Evolutionary conservation across 2,797 vertebrate genomes (phyloP).

Genomic region (Brotogeris chrysoptera): DNA sequence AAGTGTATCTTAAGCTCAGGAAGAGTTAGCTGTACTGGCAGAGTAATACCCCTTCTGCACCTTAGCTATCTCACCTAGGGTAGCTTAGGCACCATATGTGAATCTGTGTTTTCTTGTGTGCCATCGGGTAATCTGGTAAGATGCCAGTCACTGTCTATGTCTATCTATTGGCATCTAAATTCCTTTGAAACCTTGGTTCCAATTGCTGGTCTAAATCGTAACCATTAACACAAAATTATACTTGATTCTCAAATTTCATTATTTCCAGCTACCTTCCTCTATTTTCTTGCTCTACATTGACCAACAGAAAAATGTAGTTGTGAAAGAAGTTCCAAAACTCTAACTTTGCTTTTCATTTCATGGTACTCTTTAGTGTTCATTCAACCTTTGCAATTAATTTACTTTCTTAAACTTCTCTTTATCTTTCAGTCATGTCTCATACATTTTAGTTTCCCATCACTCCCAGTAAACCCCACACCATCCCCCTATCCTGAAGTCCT

Average conservation of each 20-base stretch:
- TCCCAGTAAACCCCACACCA: background rate
- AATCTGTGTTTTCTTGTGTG: background rate
- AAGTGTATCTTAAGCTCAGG: background rate
- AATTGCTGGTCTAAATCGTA: background rate
- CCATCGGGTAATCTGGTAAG: background rate
- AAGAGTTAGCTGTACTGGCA: background rate
- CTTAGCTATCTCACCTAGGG: background rate
- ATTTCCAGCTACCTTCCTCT: background rate
- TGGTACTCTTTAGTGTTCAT: background rate
- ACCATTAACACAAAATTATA: background rate
- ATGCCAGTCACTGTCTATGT: background rate
- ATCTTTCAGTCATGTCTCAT: background rate
- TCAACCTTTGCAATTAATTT: background rate
- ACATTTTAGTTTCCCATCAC: background rate
- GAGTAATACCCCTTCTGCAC: background rate
- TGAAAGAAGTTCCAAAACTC: background rate
- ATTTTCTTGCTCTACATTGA: background rate
- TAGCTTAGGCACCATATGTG: background rate
- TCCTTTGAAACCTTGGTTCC: background rate
- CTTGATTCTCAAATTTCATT: background rate
- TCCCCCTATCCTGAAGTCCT: background rate
- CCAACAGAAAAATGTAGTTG: background rate
- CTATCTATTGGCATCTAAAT: background rate
- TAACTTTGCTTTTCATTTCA: background rate
- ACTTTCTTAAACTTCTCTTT: background rate